Evolutionary conservation across 2,888 invertebrate genomes (phyloP).

Genomic region (Calliphora vomitoria): DNA sequence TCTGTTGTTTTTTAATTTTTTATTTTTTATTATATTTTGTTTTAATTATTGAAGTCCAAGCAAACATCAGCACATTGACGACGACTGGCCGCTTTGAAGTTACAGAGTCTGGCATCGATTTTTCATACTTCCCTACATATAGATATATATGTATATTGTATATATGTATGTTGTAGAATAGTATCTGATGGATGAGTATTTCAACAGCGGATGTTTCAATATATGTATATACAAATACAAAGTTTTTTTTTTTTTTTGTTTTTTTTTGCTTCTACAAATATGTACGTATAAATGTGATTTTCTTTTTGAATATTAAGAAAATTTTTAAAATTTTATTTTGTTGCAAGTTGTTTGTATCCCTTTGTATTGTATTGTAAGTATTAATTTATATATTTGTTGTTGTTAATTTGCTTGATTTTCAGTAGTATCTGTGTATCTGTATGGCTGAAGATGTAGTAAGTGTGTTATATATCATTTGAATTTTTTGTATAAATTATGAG

Average conservation of each 20-base stretch:
- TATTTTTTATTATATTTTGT: conserved; percentile 25
- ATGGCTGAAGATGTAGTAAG: conserved; percentile 5
- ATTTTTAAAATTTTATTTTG: conserved; percentile 21
- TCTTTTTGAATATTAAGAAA: background rate
- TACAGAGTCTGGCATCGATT: conserved; percentile 77
- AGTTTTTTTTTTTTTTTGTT: background rate
- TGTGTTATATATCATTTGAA: conserved; percentile 51
- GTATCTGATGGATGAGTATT: conserved; percentile 68
- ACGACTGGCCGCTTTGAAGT: conserved; percentile 71
- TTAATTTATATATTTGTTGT: background rate
- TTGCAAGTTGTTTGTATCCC: background rate
- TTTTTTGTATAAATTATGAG: conserved; percentile 66
- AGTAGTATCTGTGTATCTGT: conserved; percentile 16
- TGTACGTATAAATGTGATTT: background rate
- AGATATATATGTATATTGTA: conserved; percentile 7
- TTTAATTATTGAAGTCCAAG: conserved; percentile 40
- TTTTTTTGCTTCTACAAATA: background rate
- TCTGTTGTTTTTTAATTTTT: too few species aligned
- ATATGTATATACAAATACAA: conserved; percentile 7
- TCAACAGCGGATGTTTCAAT: conserved; percentile 63
- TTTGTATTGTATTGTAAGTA: background rate
- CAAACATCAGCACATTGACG: conserved; percentile 51
- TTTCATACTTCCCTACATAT: conserved; percentile 71
- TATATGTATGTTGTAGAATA: conserved; percentile 27
- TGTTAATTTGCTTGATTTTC: conserved; percentile 15